Conservation (phyloP, 1,140 invertebrate species). For the Bombyx mori region DNA sequence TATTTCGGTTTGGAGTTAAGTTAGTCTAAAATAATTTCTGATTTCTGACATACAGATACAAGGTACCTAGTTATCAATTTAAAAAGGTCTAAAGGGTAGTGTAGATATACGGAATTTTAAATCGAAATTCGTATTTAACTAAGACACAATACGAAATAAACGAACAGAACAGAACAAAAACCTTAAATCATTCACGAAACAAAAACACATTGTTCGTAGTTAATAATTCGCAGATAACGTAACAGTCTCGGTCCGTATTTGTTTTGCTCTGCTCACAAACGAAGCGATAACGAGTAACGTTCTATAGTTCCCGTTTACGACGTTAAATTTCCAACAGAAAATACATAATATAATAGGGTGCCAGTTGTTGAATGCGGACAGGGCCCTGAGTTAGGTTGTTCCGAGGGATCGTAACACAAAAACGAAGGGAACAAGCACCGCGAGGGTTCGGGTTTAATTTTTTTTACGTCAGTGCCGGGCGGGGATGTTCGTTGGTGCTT, state of each 20-base stretch:
- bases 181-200: neutral
- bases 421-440: conserved; percentile 36
- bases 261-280: conserved; percentile 4
- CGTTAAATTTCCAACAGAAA: conserved; percentile 12
- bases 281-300: conserved; percentile 17
- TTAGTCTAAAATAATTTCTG: no score
- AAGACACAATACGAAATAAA: no score
- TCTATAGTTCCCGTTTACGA: conserved; percentile 12
- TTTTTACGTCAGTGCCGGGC: conserved; percentile 25
- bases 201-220: conserved; percentile 5
- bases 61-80: no score
- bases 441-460: conserved; percentile 36
- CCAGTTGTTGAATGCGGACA: conserved; percentile 21
- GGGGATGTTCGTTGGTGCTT: no score
- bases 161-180: no score
- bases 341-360: conserved; percentile 24
- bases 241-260: conserved; percentile 7
- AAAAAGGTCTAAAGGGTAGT: no score
- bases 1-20: no score
- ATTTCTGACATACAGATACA: no score
- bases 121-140: no score
- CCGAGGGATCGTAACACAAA: conserved; percentile 27
- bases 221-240: conserved; percentile 11
- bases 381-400: conserved; percentile 12
- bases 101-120: no score